These are phyloP conservation scores for Drosophila lowei DNA, from an alignment of 1,140 invertebrate genomes.

Conservation along the genomic window DNA sequence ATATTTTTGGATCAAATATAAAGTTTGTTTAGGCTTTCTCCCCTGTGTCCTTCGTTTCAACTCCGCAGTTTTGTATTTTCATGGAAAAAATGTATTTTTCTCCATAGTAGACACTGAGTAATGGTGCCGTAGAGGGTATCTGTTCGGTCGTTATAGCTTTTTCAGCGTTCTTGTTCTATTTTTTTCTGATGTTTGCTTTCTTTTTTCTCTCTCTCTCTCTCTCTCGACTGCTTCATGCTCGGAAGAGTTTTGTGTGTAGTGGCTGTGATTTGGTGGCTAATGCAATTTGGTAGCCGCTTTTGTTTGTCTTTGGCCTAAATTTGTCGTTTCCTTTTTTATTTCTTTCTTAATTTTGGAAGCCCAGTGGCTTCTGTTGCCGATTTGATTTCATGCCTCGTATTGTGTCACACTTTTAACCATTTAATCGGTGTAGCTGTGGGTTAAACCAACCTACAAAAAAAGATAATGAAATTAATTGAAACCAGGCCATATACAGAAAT, in stretches of 20 bases:
- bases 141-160: not conserved
- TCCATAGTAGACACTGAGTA: not conserved
- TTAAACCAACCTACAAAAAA: not conserved
- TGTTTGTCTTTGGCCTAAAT: slow-evolving; percentile 76
- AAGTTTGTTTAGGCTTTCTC: too few species aligned
- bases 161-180: slow-evolving; percentile 16
- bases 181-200: slow-evolving; percentile 49
- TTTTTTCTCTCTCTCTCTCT: slow-evolving; percentile 34
- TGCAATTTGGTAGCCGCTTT: slow-evolving; percentile 75
- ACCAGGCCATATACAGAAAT: slow-evolving; percentile 33
- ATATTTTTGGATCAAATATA: too few species aligned
- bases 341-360: slow-evolving; percentile 11
- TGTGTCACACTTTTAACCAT: not conserved
- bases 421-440: slow-evolving; percentile 5
- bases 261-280: slow-evolving; percentile 74
- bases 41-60: slow-evolving; percentile 2
- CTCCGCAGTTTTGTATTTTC: slow-evolving; percentile 12
- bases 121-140: not conserved
- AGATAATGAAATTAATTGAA: slow-evolving; percentile 26
- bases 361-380: slow-evolving; percentile 5
- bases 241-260: slow-evolving; percentile 59
- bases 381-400: slow-evolving; percentile 11
- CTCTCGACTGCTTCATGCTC: slow-evolving; percentile 51
- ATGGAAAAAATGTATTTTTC: not conserved
- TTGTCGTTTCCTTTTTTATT: slow-evolving; percentile 35